phyloP scores from a whole-genome alignment of 2,888 invertebrate species.

The Chloromyia formosa region DNA sequence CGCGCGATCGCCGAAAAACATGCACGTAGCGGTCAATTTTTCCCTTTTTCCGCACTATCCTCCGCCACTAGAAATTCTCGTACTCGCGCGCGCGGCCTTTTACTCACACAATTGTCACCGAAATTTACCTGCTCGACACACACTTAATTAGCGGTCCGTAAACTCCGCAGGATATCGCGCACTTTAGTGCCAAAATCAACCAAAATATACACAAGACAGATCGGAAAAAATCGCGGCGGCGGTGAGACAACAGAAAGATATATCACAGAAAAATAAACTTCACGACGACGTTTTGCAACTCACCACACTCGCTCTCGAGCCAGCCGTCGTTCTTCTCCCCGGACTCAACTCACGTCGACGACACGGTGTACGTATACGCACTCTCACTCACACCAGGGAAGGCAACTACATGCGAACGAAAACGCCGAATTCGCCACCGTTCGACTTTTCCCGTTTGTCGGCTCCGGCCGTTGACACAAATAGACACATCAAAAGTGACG shows the following conservation, averaged over 20 bases:
- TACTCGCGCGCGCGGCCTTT: slow-evolving; percentile 14
- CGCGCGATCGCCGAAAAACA: background rate
- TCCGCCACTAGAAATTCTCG: background rate
- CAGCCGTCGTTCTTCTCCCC: background rate
- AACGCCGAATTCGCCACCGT: slow-evolving; percentile 17
- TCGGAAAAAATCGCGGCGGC: slow-evolving; percentile 34
- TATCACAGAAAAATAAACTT: slow-evolving; percentile 42
- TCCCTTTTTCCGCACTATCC: no score
- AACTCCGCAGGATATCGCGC: background rate
- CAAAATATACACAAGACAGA: slow-evolving; percentile 22
- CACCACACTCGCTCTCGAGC: slow-evolving; percentile 26
- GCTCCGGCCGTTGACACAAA: no score
- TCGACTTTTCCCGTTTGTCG: slow-evolving; percentile 4
- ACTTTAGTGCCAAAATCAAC: slow-evolving; percentile 13
- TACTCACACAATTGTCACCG: slow-evolving; percentile 2
- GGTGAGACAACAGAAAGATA: background rate
- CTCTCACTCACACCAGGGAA: background rate
- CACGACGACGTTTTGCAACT: slow-evolving; percentile 38
- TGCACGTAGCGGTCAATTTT: slow-evolving; percentile 12
- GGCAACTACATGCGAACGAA: background rate
- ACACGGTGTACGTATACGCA: background rate
- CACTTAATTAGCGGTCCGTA: background rate
- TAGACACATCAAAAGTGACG: no score
- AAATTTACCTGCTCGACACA: background rate
- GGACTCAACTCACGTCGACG: slow-evolving; percentile 15